Evolutionary conservation across 2,888 invertebrate genomes (phyloP).

Genomic region (Polydrusus cervinus): DNA sequence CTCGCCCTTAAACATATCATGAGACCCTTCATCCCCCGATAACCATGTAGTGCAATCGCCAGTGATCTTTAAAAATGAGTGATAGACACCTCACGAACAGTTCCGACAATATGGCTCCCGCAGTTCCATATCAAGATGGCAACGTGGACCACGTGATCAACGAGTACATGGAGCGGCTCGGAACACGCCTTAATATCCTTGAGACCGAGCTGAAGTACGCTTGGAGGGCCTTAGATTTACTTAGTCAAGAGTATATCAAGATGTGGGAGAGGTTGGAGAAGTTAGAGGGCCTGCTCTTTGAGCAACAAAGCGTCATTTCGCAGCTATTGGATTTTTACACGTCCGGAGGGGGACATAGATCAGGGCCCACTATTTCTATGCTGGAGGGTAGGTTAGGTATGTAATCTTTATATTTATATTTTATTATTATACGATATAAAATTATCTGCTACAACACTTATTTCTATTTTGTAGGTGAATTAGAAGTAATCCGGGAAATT

Average conservation of each 20-base stretch:
- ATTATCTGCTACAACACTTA: background rate
- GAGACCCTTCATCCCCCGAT: constrained; percentile 42
- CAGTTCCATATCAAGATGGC: constrained; percentile 66
- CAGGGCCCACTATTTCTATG: constrained; percentile 61
- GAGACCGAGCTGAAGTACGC: constrained; percentile 94
- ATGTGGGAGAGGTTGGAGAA: constrained; percentile 96
- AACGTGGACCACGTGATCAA: constrained; percentile 84
- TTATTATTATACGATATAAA: background rate
- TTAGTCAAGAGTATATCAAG: constrained; percentile 93
- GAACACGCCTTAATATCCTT: constrained; percentile 88
- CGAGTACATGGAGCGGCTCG: constrained; percentile 93
- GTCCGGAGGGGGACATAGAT: constrained; percentile 71
- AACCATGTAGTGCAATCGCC: constrained; percentile 44
- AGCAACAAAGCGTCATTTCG: constrained; percentile 92
- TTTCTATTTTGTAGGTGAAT: constrained; percentile 64
- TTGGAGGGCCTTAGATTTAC: constrained; percentile 91
- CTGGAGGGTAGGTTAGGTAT: constrained; percentile 51
- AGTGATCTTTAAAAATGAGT: constrained; percentile 59
- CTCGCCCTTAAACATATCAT: constrained; percentile 59
- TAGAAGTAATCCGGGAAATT: constrained; percentile 79
- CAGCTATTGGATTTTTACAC: constrained; percentile 87
- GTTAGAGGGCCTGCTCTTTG: constrained; percentile 87
- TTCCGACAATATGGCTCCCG: constrained; percentile 66
- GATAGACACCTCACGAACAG: constrained; percentile 59
- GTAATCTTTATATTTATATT: background rate